phyloP scores from a whole-genome alignment of 2,888 invertebrate species.

The Epicampocera succincta region DNA sequence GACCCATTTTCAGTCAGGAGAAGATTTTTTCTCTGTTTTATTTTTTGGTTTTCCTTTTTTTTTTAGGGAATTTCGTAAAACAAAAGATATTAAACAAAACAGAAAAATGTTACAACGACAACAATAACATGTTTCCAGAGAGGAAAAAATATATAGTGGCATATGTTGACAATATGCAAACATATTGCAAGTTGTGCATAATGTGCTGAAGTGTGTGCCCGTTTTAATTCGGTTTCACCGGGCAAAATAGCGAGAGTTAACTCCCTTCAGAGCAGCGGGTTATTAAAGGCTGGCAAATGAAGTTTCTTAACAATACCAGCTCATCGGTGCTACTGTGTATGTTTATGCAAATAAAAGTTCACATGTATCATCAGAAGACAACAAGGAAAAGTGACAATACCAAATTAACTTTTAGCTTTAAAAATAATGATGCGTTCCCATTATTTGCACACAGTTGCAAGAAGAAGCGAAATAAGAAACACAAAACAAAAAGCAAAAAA shows the following conservation, averaged over 20 bases:
- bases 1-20: slow-evolving; percentile 62
- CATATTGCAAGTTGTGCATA: slow-evolving; percentile 32
- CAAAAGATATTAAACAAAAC: slow-evolving; percentile 62
- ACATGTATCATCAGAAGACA: slow-evolving; percentile 57
- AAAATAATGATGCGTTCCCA: slow-evolving; percentile 66
- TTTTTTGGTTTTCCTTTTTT: background rate
- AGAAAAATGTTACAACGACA: slow-evolving; percentile 47
- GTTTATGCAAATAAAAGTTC: slow-evolving; percentile 53
- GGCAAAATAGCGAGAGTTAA: slow-evolving; percentile 60
- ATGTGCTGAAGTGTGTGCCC: background rate
- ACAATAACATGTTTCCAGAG: slow-evolving; percentile 56
- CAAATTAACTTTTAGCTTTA: slow-evolving; percentile 70
- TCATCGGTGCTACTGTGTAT: background rate
- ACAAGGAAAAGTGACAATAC: slow-evolving; percentile 68
- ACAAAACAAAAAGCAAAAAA: too few species aligned
- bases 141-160: slow-evolving; percentile 22
- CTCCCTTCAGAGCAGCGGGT: slow-evolving; percentile 50
- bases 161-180: slow-evolving; percentile 53
- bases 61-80: slow-evolving; percentile 58
- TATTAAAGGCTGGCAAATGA: slow-evolving; percentile 44
- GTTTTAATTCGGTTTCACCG: slow-evolving; percentile 39
- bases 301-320: slow-evolving; percentile 29
- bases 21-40: slow-evolving; percentile 17
- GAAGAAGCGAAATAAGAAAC: slow-evolving; percentile 31
- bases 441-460: slow-evolving; percentile 57